Conservation (phyloP, 2,888 invertebrate species). For the Eupithecia abbreviata region DNA sequence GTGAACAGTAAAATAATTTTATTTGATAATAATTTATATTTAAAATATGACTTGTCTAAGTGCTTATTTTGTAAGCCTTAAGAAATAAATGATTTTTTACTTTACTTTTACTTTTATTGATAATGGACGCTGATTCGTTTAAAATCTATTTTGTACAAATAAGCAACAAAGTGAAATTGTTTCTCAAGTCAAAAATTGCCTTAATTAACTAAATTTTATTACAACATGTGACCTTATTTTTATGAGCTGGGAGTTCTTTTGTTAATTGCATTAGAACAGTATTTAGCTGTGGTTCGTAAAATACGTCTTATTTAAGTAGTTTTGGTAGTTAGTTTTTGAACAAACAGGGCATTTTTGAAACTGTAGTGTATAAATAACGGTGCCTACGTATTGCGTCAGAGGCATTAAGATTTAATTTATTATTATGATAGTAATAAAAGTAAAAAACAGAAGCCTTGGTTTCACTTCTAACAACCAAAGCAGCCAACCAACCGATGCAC, state of each 20-base stretch:
- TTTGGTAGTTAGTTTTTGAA: not conserved
- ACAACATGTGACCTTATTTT: not conserved
- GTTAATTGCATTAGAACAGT: not conserved
- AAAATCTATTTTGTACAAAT: not conserved
- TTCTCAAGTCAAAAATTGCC: not conserved
- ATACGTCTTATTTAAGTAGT: not conserved
- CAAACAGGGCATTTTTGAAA: not conserved
- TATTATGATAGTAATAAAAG: conserved; percentile 20
- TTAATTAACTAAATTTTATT: not conserved
- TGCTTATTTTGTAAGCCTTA: too few species aligned
- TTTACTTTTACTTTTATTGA: too few species aligned
- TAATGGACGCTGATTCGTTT: not conserved
- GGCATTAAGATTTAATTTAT: conserved; percentile 24
- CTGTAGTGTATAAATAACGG: not conserved
- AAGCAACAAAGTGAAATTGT: not conserved
- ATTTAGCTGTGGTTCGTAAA: conserved; percentile 3
- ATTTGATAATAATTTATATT: too few species aligned
- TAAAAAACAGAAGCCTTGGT: conserved; percentile 19
- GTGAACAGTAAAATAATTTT: too few species aligned
- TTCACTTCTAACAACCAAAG: conserved; percentile 19
- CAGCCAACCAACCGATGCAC: conserved; percentile 33
- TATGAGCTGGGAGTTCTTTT: not conserved
- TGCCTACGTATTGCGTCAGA: conserved; percentile 1
- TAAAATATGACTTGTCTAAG: too few species aligned
- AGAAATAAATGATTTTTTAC: too few species aligned